phyloP scores from a whole-genome alignment of 2,888 invertebrate species.

The Agrochola litura region DNA sequence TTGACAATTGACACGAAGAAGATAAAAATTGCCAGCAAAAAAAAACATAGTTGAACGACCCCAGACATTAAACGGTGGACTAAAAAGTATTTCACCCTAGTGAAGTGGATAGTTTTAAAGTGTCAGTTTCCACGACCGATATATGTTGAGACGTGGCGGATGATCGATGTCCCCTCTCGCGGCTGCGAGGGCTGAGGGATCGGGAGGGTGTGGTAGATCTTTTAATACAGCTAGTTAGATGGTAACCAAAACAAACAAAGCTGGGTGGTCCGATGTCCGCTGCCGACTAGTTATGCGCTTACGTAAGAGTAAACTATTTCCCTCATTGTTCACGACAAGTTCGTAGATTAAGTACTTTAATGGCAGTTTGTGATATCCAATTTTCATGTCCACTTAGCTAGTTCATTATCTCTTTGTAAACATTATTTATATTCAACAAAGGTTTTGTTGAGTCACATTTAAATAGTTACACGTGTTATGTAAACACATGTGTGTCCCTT shows the following conservation, averaged over 20 bases:
- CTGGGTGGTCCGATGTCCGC: constrained; percentile 77
- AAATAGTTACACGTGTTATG: constrained; percentile 26
- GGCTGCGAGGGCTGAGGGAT: constrained; percentile 40
- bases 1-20: constrained; percentile 29
- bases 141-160: constrained; percentile 64
- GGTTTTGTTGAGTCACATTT: constrained; percentile 23
- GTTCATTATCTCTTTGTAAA: constrained; percentile 47
- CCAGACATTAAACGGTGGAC: constrained; percentile 62
- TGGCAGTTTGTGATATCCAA: constrained; percentile 50
- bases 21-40: constrained; percentile 44
- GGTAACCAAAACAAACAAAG: constrained; percentile 80
- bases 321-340: constrained; percentile 67
- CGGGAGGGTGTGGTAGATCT: constrained; percentile 64
- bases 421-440: constrained; percentile 46
- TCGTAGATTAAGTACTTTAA: constrained; percentile 46
- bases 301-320: constrained; percentile 71
- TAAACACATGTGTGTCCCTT: constrained; percentile 15
- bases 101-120: constrained; percentile 74
- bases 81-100: constrained; percentile 69
- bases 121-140: constrained; percentile 71
- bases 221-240: constrained; percentile 69
- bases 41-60: constrained; percentile 57
- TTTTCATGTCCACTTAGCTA: constrained; percentile 49
- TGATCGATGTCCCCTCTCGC: constrained; percentile 67
- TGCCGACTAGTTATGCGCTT: constrained; percentile 67